A percentile compares a stretch with the other conserved stretches of the same genome.
phyloP scores from a whole-genome alignment of 2,797 vertebrate genomes.

The Strix occidentalis region DNA sequence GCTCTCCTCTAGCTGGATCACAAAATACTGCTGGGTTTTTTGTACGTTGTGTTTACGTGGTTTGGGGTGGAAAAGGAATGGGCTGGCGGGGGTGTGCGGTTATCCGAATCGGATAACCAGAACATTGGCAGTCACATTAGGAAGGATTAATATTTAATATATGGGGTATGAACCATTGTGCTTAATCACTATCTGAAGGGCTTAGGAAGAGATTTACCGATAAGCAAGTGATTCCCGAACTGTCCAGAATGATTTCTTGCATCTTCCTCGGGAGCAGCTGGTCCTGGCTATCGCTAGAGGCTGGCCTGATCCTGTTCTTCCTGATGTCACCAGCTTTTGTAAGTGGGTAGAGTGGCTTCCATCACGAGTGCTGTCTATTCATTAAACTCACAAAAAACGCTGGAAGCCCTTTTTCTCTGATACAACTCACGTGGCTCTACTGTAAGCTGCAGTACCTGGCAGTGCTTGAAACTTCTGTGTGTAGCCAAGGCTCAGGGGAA shows the following conservation, averaged over 20 bases:
- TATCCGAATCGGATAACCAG: not conserved
- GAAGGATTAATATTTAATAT: slow-evolving; percentile 51
- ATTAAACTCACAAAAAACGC: not conserved
- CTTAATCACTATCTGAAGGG: slow-evolving; percentile 25
- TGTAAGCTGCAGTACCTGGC: not conserved
- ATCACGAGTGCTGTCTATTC: not conserved
- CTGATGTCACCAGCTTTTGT: not conserved
- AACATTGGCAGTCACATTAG: not conserved
- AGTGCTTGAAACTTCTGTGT: not conserved
- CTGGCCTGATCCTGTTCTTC: not conserved
- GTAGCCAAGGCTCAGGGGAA: not conserved
- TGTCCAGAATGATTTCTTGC: slow-evolving; percentile 18
- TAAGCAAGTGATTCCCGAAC: not conserved
- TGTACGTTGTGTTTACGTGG: not conserved
- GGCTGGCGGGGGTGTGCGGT: not conserved
- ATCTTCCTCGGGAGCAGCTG: not conserved
- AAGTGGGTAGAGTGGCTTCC: not conserved
- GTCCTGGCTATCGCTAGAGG: not conserved
- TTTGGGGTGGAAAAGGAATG: not conserved
- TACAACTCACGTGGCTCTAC: not conserved
- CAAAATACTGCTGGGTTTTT: not conserved
- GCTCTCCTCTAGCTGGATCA: not conserved
- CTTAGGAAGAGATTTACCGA: slow-evolving; percentile 8
- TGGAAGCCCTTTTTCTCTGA: not conserved
- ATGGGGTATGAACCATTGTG: not conserved